These are phyloP conservation scores for Diabrotica undecimpunctata DNA, from an alignment of 1,140 invertebrate species.

Conservation along the genomic window DNA sequence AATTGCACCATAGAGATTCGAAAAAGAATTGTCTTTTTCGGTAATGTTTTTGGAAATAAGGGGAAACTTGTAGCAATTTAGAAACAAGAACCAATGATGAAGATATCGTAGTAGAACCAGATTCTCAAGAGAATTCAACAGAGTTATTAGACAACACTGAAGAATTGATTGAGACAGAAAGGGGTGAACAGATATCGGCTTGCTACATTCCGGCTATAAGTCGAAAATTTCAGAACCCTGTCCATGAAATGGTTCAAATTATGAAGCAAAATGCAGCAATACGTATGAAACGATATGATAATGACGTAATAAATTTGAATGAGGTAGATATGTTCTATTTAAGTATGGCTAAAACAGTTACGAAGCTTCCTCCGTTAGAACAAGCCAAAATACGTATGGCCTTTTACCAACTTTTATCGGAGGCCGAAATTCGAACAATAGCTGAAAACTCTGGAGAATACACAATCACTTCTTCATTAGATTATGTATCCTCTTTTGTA, in stretches of 20 bases:
- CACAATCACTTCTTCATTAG: no score
- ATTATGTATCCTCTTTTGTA: no score
- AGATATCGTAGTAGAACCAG: no score
- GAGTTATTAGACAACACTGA: no score
- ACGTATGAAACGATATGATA: background rate
- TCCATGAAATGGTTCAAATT: background rate
- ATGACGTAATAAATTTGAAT: background rate
- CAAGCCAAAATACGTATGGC: background rate
- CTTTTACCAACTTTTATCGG: background rate
- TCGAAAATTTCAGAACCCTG: background rate
- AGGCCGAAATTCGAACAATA: background rate
- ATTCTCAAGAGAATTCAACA: no score
- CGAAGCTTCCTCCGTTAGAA: background rate
- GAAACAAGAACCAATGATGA: no score
- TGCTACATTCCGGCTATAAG: background rate
- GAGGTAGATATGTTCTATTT: background rate
- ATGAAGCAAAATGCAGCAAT: background rate
- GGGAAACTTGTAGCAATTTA: no score
- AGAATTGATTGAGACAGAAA: no score
- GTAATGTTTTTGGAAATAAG: background rate
- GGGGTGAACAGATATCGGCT: background rate
- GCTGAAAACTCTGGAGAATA: no score
- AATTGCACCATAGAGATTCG: background rate
- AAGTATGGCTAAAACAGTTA: background rate
- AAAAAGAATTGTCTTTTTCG: background rate